phyloP scores from a whole-genome alignment of 2,113 vertebrate genomes.

The Phocoena sinus region DNA sequence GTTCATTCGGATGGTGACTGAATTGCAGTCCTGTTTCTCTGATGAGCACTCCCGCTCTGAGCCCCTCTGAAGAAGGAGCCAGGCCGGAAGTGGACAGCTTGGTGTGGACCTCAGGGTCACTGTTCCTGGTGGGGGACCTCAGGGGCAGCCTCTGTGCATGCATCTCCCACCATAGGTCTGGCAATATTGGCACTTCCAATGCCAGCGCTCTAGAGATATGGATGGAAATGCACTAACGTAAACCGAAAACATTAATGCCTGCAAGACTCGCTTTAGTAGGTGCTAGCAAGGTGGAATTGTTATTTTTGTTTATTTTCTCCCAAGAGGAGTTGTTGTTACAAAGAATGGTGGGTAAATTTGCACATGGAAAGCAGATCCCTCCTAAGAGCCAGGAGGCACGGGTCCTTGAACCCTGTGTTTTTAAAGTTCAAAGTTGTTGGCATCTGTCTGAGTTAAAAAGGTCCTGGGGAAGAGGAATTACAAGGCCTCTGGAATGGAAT shows the following conservation, averaged over 20 bases:
- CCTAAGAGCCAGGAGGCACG: neutral
- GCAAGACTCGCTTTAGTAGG: neutral
- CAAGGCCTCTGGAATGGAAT: neutral
- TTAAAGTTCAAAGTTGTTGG: neutral
- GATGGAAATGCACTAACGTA: neutral
- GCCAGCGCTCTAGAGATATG: neutral
- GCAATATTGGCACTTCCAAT: neutral
- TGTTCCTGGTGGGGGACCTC: neutral
- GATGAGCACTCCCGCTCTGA: neutral
- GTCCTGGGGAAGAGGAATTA: neutral
- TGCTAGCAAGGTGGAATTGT: neutral
- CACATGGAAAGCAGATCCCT: neutral
- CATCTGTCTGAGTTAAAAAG: neutral
- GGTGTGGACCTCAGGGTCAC: neutral
- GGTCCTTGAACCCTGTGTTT: neutral
- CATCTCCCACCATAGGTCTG: neutral
- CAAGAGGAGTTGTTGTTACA: neutral
- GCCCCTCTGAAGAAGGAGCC: neutral
- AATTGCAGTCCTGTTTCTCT: neutral
- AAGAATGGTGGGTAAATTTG: neutral
- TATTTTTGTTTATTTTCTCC: neutral
- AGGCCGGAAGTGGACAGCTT: neutral
- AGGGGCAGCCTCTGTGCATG: neutral
- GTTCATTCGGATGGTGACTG: neutral
- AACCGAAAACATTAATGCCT: neutral